Conservation (phyloP, 64 coral and sea anemone species). For the Hydrozoanthus tunicans region DNA sequence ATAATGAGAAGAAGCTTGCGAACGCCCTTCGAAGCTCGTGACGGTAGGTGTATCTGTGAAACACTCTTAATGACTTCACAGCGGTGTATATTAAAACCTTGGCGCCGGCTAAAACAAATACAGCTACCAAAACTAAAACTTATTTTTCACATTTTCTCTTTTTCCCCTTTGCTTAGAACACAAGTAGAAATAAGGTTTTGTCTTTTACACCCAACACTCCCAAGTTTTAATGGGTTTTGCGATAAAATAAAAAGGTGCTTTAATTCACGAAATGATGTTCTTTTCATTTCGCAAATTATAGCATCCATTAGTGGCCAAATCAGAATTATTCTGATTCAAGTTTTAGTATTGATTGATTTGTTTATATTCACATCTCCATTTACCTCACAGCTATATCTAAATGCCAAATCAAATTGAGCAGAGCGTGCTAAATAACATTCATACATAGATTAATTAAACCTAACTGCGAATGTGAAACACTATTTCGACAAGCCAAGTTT, state of each 20-base stretch:
- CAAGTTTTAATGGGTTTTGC: constrained; percentile 70
- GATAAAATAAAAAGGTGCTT: constrained; percentile 71
- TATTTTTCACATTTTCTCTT: neutral
- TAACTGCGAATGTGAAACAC: constrained; percentile 16
- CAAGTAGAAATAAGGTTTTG: constrained; percentile 31
- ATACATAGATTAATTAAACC: constrained; percentile 84
- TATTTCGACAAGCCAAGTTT: neutral
- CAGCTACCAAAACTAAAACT: neutral
- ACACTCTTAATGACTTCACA: constrained; percentile 57
- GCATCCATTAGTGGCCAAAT: constrained; percentile 77
- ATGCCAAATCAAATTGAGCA: constrained; percentile 84
- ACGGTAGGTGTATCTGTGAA: constrained; percentile 35
- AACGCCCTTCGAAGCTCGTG: constrained; percentile 17
- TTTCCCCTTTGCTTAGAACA: neutral
- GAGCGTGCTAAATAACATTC: constrained; percentile 68
- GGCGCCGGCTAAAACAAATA: constrained; percentile 59
- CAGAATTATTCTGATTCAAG: constrained; percentile 81
- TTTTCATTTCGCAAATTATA: constrained; percentile 90
- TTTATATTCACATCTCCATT: constrained; percentile 75
- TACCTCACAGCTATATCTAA: constrained; percentile 81
- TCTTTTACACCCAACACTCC: constrained; percentile 32
- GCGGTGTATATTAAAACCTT: constrained; percentile 40
- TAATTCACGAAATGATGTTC: constrained; percentile 85
- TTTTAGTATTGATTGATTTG: constrained; percentile 80
- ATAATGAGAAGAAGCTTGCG: constrained; percentile 40